phyloP scores from a whole-genome alignment of 2,113 vertebrate species.

The Egretta garzetta region DNA sequence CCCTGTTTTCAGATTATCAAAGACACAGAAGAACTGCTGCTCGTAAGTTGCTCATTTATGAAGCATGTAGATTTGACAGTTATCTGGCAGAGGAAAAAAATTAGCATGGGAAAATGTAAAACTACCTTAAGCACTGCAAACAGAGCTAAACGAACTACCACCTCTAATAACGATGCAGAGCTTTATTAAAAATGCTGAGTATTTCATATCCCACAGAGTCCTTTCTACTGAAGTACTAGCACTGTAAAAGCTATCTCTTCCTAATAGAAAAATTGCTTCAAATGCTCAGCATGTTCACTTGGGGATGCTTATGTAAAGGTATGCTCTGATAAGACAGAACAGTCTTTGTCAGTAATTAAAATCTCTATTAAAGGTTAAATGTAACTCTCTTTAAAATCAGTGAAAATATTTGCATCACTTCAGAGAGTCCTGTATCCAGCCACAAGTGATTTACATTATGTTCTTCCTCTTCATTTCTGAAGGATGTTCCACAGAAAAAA shows the following conservation, averaged over 20 bases:
- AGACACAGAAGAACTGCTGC: neutral
- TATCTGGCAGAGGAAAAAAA: neutral
- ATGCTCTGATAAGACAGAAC: neutral
- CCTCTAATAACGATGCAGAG: neutral
- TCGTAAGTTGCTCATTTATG: neutral
- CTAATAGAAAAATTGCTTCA: neutral
- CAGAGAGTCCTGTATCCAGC: neutral
- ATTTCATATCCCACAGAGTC: neutral
- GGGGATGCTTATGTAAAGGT: neutral
- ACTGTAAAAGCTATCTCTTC: neutral
- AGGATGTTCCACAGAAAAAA: neutral
- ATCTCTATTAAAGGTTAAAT: neutral
- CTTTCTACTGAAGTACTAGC: neutral
- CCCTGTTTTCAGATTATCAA: neutral
- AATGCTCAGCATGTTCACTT: neutral
- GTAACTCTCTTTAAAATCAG: neutral
- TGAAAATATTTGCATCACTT: neutral
- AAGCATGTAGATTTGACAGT: neutral
- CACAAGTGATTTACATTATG: neutral
- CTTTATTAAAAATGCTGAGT: neutral
- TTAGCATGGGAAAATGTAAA: neutral
- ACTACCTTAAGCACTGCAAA: neutral
- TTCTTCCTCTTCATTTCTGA: neutral
- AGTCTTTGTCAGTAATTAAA: conserved; percentile 4
- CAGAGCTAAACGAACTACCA: neutral